Conservation (phyloP, 2,113 vertebrate species). For the Antigone vipio region DNA sequence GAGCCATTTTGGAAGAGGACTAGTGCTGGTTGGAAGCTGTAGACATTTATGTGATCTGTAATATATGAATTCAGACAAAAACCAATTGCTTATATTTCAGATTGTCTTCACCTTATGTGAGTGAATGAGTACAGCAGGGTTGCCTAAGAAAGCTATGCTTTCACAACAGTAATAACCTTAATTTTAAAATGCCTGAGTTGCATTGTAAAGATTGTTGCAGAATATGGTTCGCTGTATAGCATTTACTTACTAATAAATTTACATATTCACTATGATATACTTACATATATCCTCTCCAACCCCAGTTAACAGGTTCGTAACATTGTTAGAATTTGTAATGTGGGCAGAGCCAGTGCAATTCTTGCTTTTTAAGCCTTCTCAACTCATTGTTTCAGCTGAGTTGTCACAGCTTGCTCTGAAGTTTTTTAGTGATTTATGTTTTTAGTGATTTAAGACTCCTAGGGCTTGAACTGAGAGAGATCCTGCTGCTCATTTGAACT, state of each 20-base stretch:
- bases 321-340: not conserved
- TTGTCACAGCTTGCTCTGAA: not conserved
- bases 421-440: not conserved
- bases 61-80: not conserved
- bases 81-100: accelerated
- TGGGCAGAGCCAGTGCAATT: not conserved
- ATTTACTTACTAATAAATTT: not conserved
- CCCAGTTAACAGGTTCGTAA: not conserved
- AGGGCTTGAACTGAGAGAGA: not conserved
- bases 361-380: not conserved
- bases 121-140: not conserved
- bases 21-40: not conserved
- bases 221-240: not conserved
- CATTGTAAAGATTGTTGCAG: not conserved
- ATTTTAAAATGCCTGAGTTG: not conserved
- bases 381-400: not conserved
- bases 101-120: not conserved
- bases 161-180: not conserved
- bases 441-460: not conserved
- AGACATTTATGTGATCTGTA: not conserved
- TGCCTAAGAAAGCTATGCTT: not conserved
- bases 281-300: not conserved
- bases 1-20: not conserved
- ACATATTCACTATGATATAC: not conserved
- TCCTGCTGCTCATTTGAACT: not conserved